Base-by-base conservation (phyloP, 2,888 invertebrate species). In the Brenthis daphne region DNA sequence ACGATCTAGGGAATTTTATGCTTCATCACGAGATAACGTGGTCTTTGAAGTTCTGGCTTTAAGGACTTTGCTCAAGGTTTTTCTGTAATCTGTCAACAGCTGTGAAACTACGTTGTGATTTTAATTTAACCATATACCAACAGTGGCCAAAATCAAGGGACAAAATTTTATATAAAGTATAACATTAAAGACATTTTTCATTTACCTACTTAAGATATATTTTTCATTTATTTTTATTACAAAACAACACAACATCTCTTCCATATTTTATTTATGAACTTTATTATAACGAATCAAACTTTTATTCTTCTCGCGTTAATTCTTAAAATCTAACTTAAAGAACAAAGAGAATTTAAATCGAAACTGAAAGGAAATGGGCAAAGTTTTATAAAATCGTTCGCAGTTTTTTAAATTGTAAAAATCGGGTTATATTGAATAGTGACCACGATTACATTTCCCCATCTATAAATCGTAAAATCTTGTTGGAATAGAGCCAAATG, bases 391-490 rank as follows among this genome's bases (percentile, higher is more conserved):
- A 67, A 64, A 57, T 65, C 55, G 54, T 16, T 13, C n/a, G 43
- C 54, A 57, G 24, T 48, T 71, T 63, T 57, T 43, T 56, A 54
- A 29, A 58, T 55, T 51, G 24, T 69, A 68, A 65, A 63, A 58
- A 65, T 13, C 57, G 56, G 57, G 57, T 67, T 58, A 65, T 65
- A 70, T 65, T 68, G 68, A 73, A 68, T 66, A 67, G 68, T 57
- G 69, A 68, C 68, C 61, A 60, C 57, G 56, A 54, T 64, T 67
- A 68, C 65, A 64, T 65, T 68, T 66, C 29, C 57, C 65, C 54
- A 60, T 57, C 69, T 50, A 72, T 68, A 72, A 73, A 72, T 72
- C 68, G 66, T 56, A 68, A 70, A 72, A 70, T 68, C 60, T 57
- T 67, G 47, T 68, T 72, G 73, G 68, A 58, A 48, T 20, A 16